Conservation (phyloP, 1,140 invertebrate genomes). For the Bombus superbus region DNA sequence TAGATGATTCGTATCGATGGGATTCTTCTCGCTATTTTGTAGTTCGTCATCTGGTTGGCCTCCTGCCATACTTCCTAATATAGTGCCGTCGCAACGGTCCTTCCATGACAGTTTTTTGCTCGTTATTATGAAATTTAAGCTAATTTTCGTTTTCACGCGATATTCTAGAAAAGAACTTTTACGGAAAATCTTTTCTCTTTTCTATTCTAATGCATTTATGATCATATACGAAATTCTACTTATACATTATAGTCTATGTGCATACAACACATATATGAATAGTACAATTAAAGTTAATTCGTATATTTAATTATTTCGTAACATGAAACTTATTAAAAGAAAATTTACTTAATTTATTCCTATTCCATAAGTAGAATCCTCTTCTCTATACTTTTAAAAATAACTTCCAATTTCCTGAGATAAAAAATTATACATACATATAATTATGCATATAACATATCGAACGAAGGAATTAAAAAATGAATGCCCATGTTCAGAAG, state of each 20-base stretch:
- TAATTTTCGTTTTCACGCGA: background rate
- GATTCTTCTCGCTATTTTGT: background rate
- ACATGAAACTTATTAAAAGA: no score
- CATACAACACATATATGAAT: no score
- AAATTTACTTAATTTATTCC: no score
- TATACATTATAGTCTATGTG: no score
- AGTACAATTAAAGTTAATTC: no score
- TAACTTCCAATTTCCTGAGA: no score
- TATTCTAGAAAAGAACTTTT: background rate
- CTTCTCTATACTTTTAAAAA: no score
- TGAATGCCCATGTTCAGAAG: background rate
- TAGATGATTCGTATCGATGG: background rate
- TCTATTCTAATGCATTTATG: background rate
- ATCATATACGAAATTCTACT: background rate
- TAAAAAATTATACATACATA: no score
- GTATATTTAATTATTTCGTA: no score
- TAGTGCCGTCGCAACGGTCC: background rate
- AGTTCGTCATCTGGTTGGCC: constrained; percentile 22
- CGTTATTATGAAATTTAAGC: constrained; percentile 5
- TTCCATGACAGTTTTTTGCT: background rate
- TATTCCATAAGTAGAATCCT: no score
- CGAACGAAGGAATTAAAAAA: background rate
- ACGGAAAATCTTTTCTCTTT: background rate
- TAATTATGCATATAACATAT: no score
- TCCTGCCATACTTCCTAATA: constrained; percentile 41